phyloP scores from a whole-genome alignment of 2,888 invertebrate genomes.

The Rotaria socialis region DNA sequence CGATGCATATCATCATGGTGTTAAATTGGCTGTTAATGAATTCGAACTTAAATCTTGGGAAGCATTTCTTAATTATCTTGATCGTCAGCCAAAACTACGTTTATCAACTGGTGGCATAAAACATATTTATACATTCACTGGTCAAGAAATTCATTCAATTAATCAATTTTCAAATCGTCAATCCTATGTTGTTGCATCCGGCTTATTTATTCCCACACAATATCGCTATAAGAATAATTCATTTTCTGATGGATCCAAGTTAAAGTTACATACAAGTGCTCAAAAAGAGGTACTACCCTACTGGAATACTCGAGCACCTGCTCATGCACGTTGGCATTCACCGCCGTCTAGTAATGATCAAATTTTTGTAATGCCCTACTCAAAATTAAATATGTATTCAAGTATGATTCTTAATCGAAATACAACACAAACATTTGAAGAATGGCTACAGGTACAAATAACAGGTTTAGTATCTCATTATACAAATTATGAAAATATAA shows the following conservation, averaged over 20 bases:
- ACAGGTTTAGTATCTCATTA: neutral
- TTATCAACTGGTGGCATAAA: neutral
- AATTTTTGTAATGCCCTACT: neutral
- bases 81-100: neutral
- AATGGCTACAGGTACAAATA: neutral
- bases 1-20: neutral
- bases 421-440: neutral
- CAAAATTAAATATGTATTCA: neutral
- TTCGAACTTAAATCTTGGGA: neutral
- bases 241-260: neutral
- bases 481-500: neutral
- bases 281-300: neutral
- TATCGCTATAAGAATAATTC: neutral
- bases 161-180: slow-evolving; percentile 1
- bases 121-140: neutral
- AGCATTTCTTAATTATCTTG: slow-evolving; percentile 28
- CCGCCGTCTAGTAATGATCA: neutral
- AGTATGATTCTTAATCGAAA: slow-evolving; percentile 6
- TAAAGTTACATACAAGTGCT: neutral
- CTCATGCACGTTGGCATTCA: neutral
- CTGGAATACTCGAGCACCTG: neutral
- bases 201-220: neutral
- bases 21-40: neutral
- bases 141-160: neutral
- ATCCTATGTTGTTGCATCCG: slow-evolving; percentile 5